Base-by-base conservation (phyloP, 2,888 invertebrate species). In the Nymphalis polychloros region DNA sequence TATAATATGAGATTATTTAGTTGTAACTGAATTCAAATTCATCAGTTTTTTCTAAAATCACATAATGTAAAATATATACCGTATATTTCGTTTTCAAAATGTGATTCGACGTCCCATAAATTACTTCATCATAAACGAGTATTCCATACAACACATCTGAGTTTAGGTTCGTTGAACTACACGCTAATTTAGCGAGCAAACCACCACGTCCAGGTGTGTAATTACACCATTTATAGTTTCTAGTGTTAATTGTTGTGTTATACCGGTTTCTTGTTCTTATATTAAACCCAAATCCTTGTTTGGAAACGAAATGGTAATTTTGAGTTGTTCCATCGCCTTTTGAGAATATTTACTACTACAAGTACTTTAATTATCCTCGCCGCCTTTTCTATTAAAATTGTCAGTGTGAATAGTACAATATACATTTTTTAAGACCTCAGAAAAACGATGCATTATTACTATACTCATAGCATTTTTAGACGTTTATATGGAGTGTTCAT, bases 101-200 rank as follows among this genome's bases (percentile, higher is more conserved):
- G 41, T 41, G 41, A 41, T 41, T 41, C 13, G 41, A 13, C 41
- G 41, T 41, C 13, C 41, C 41, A 41, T 41, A 41, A 7, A 52
- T 23, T 52, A 23, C 52, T 3, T 46, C 20, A 46, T 59, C 47
- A 17, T 8, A 47, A 23, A 47, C 47, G 17, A 59, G 59, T 47
- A 19, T 61, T 49, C 31, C 20, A 61, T 50, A 61, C 53, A 49
- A 64, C 60, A 67, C 68, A 60, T 63, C 46, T 72, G 68, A 71
- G 71, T 71, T 70, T 67, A 70, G 69, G 77, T 75, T 76, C 77
- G 67, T 73, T 73, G 75, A 73, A 72, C 77, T 72, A 68, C 64
- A 72, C 72, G 76, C 72, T 76, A 77, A 78, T 77, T 72, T 70
- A 70, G 68, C 72, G 70, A 73, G 74, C 74, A 76, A 76, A 76